Evolutionary conservation across 2,113 vertebrate species (phyloP), one percentile per base, ranked within the genome.

Genomic region (Neofelis nebulosa): DNA sequence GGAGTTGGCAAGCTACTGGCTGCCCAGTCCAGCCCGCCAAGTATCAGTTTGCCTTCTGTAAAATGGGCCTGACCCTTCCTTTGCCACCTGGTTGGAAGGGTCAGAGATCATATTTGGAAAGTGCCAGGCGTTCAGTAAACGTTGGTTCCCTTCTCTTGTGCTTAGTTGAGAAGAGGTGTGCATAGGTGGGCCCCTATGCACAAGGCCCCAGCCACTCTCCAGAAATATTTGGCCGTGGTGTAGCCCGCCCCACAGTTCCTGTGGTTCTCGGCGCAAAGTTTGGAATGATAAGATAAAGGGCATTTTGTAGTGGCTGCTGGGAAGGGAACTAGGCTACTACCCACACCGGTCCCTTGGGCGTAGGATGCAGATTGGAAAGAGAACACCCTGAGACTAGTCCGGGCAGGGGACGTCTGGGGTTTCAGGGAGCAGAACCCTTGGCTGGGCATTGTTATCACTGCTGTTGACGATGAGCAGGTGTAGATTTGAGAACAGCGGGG

Each of bases 401-500:
- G 12, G 36, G 25, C 11, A 19, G 14, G 38, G 33, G 85, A 1
- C 21, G 1, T 12, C 29, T 14, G 71, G 41, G 83, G 50, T 9
- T 10, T 38, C 45, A 3, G 55, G 74, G 83, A 50, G 1, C 48
- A 4, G 25, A 89, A 19, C 74, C 61, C 65, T 68, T 52, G 27
- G 1, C 15, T 66, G 11, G n/a, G 23, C 18, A 63, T n/a, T 29
- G 41, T 13, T 45, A 10, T 3, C 5, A 0, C n/a, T 87, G 33
- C 21, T 83, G 0, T 27, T 50, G 31, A 14, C 33, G 45, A 23
- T 52, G 11, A 21, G 15, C n/a, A 5, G 7, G 33, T 71, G 9
- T 41, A 7, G 66, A 21, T 45, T 61, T 81, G 41, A 23, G 71
- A 19, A 41, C 50, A 33, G 41, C 19, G 38, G 14, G 12, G 73